Evolutionary conservation across 2,888 invertebrate species (phyloP), one percentile per base, ranked within the genome.

Genomic region (Orthonychiurus folsomi): DNA sequence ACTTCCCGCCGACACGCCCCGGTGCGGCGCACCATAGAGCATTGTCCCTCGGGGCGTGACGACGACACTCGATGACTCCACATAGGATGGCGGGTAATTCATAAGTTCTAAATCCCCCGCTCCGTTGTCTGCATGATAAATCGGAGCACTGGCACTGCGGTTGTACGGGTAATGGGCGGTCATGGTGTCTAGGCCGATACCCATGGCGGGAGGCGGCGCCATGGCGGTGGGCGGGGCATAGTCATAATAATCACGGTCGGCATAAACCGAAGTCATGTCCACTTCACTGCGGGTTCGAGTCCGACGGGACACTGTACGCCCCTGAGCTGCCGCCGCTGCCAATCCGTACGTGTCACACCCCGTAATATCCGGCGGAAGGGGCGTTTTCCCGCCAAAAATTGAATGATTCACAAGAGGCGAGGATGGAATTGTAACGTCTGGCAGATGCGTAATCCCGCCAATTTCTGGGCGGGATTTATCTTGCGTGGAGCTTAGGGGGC

Each of bases 401-500:
- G n/a, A n/a, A n/a, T n/a, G n/a, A n/a, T n/a, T n/a, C n/a, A n/a
- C n/a, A n/a, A n/a, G n/a, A n/a, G n/a, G n/a, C n/a, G 37, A 15
- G 37, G 37, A 37, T 37, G 37, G 37, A 37, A 37, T 66, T 25
- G 72, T 70, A 21, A 72, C 72, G 60, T 72, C 72, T 28, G 72
- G 71, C 48, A 68, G 68, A 48, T 63, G 61, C 3, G 59, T 9
- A 37, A 23, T 25, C 48, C 3, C 47, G 18, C 58, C n/a, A 37
- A 9, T 37, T 37, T 37, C 37, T 12, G 52, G 52, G n/a, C 20
- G 52, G 2, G 52, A 28, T 54, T 20, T 60, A 20, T 56, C 26
- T 54, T 63, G 61, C 20, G 3, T 21, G 1, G 56, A 57, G 52
- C 20, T 26, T 5, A 59, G 24, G 3, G 59, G 59, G 50, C 50